These are phyloP conservation scores for Petrolisthes cinctipes DNA, from an alignment of 2,888 invertebrate species.

Conservation along the genomic window DNA sequence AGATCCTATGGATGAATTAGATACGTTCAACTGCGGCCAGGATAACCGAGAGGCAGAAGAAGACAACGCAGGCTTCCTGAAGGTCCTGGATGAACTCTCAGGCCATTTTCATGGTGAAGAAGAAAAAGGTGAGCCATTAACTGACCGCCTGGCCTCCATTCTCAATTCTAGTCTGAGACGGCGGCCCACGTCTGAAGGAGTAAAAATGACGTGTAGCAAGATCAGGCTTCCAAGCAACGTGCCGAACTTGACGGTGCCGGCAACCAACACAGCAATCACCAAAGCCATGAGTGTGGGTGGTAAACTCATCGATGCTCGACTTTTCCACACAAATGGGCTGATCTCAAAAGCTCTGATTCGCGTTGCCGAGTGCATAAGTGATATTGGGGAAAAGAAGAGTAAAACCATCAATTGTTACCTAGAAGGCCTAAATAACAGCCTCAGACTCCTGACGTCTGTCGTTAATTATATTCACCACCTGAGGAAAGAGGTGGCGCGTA, in stretches of 20 bases:
- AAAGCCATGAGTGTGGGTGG: conserved; percentile 1
- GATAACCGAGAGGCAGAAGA: not conserved
- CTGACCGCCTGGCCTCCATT: not conserved
- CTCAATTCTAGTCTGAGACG: too few relatives aligned
- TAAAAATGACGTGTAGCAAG: too few relatives aligned
- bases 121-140: not conserved
- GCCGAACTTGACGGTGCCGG: not conserved
- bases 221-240: not conserved
- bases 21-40: too few relatives aligned
- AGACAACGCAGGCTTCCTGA: not conserved
- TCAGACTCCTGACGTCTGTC: not conserved
- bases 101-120: not conserved
- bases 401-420: not conserved
- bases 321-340: not conserved
- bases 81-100: not conserved
- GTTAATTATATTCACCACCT: not conserved
- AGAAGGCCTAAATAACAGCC: not conserved
- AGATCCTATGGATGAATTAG: too few relatives aligned
- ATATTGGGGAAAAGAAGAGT: not conserved
- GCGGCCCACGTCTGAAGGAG: too few relatives aligned
- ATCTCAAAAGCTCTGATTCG: not conserved
- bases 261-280: not conserved
- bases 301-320: not conserved
- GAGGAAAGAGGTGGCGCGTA: not conserved
- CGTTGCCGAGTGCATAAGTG: not conserved